phyloP scores from a whole-genome alignment of 2,888 invertebrate species.

The Trichacis sp. region DNA sequence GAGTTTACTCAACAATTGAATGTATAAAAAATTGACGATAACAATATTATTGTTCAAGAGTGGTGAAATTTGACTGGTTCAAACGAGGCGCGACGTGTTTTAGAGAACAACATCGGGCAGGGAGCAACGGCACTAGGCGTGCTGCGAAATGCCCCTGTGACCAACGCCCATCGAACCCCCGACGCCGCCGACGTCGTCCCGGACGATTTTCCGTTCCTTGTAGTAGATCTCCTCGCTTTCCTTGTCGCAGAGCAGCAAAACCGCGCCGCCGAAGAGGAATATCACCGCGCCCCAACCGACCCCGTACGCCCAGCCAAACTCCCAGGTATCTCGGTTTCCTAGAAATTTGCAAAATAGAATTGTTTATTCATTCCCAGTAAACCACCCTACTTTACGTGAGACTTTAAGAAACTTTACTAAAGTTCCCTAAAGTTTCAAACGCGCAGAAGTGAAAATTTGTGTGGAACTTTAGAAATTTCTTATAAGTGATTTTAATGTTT shows the following conservation, averaged over 20 bases:
- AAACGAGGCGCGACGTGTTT: slow-evolving; percentile 15
- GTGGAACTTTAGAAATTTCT: too few species aligned
- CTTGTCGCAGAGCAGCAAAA: slow-evolving; percentile 95
- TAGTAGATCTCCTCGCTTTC: slow-evolving; percentile 98
- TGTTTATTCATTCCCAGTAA: too few species aligned
- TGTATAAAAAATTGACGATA: too few species aligned
- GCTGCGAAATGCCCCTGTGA: slow-evolving; percentile 65
- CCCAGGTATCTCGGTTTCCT: slow-evolving; percentile 94
- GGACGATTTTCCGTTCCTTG: slow-evolving; percentile 93
- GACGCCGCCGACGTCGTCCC: slow-evolving; percentile 70
- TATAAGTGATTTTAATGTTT: too few species aligned
- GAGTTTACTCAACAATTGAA: too few species aligned
- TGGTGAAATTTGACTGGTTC: not conserved
- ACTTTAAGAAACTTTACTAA: too few species aligned
- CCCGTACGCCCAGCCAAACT: slow-evolving; percentile 99
- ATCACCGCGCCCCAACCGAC: slow-evolving; percentile 98
- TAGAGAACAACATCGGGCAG: slow-evolving; percentile 79
- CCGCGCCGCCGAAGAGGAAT: slow-evolving; percentile 93
- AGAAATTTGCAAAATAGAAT: too few species aligned
- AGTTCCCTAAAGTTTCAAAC: too few species aligned
- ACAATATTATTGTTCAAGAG: too few species aligned
- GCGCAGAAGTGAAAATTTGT: too few species aligned
- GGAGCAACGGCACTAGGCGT: slow-evolving; percentile 78
- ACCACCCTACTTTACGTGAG: too few species aligned
- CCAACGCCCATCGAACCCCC: slow-evolving; percentile 65